Evolutionary conservation across 2,113 vertebrate genomes (phyloP).

Genomic region (Phalacrocorax carbo): DNA sequence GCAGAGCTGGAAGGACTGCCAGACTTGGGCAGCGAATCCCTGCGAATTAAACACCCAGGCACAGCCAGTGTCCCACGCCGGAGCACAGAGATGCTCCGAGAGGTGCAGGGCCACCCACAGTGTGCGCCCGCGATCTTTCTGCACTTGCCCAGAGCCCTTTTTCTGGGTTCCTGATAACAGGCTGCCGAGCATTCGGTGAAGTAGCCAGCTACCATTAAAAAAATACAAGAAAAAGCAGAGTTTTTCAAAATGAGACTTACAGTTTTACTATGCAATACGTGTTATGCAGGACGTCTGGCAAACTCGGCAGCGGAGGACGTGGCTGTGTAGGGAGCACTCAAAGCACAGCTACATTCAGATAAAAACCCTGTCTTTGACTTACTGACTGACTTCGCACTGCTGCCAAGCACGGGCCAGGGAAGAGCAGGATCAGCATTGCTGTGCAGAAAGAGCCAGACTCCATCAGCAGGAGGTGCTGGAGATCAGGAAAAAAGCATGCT

Average conservation of each 20-base stretch:
- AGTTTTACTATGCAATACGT: fast-evolving
- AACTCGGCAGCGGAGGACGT: fast-evolving
- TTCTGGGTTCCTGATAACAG: fast-evolving
- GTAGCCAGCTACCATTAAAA: background rate
- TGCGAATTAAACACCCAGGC: too few relatives aligned
- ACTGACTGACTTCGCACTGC: background rate
- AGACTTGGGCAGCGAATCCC: background rate
- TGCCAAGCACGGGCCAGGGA: background rate
- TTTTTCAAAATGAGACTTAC: fast-evolving
- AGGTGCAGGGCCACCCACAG: background rate
- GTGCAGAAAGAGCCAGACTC: constrained; percentile 36
- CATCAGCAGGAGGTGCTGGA: constrained; percentile 54
- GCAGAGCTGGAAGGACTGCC: background rate
- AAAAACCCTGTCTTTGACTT: background rate
- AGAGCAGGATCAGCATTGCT: background rate
- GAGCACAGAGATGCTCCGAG: background rate
- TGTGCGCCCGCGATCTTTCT: fast-evolving
- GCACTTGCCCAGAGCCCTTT: background rate
- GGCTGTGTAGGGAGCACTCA: background rate
- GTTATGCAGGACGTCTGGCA: background rate
- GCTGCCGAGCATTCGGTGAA: background rate
- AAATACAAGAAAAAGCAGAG: fast-evolving
- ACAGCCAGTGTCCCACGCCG: fast-evolving
- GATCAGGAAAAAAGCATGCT: constrained; percentile 22
- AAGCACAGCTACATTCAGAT: too few relatives aligned